Evolutionary conservation across 37 sponge, comb jelly and placozoan species (phyloP).

Genomic region (Eunapius fragilis): DNA sequence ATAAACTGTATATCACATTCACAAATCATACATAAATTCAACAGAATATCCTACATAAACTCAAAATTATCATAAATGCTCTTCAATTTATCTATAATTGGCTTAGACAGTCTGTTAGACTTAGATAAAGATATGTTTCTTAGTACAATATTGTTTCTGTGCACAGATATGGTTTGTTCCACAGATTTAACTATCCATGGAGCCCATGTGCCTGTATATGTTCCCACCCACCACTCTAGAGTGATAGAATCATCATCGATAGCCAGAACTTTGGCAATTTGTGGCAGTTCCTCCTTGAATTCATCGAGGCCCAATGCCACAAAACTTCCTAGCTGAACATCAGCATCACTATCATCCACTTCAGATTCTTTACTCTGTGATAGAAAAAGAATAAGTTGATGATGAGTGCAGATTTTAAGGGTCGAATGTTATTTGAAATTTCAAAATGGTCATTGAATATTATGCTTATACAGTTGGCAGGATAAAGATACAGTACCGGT

Average conservation of each 20-base stretch:
- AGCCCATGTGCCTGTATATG: not conserved
- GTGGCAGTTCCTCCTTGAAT: constrained; percentile 6
- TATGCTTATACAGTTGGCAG: not conserved
- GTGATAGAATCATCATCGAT: not conserved
- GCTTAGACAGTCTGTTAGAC: too few species aligned
- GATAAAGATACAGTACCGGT: too few species aligned
- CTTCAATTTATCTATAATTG: too few species aligned
- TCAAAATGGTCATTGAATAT: not conserved
- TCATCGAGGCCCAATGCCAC: not conserved
- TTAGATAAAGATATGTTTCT: too few species aligned
- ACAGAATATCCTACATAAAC: not conserved
- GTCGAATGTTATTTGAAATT: not conserved
- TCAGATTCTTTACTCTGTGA: not conserved
- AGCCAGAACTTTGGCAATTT: constrained; percentile 1
- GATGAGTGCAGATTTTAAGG: not conserved
- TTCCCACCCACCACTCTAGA: constrained; percentile 9
- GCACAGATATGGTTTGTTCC: not conserved
- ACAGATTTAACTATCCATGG: constrained; percentile 2
- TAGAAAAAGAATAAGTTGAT: not conserved
- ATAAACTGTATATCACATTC: not conserved
- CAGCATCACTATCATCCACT: not conserved
- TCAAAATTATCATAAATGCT: not conserved
- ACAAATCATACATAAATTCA: not conserved
- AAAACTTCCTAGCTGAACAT: constrained; percentile 2
- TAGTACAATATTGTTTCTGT: too few species aligned